Base-by-base conservation (phyloP, 1,140 invertebrate species). In the Tribolium castaneum region DNA sequence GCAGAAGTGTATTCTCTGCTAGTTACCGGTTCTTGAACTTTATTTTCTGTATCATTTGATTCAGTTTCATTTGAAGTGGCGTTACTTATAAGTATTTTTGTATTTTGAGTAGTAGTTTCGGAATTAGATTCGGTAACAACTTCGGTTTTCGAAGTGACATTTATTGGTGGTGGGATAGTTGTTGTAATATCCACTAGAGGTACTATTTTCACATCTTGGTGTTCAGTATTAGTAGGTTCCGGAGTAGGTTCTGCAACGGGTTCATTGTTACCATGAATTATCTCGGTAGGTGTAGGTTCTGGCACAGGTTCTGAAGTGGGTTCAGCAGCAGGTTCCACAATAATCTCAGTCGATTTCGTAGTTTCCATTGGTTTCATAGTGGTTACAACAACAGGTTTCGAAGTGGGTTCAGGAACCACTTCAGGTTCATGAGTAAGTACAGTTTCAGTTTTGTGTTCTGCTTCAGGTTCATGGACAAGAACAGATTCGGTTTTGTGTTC, bases 271-370 rank as follows among this genome's bases (percentile, higher is more conserved):
- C n/a, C 9, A 6, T 9, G 12, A 6, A 78, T 34, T 56, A 25
- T 72, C 19, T 78, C 66, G 62, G 45, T 50, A 45, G 78, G 7
- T 1, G 30, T 50, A 14, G 85, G 75, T 81, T 82, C 83, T n/a
- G 84, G 39, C 30, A 80, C 80, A 30, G 84, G 80, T 80, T 85
- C 83, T 45, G 51, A 9, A 9, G 49, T 77, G 1, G 71, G 54
- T 71, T 78, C 71, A 12, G 71, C 6, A 51, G 6, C 49, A 35
- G 59, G 59, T 39, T 34, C 30, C 5, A 12, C n/a, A 34, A 35
- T 66, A 5, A 10, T 6, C 6, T 66, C 19, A 3, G 7, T 59
- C 39, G 50, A 34, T 13, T 50, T 45, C 10, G 54, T 22, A 59
- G 14, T 19, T 59, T 56, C 22, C 10, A 30, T 66, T 80, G 76